Base-by-base conservation (phyloP, 2,888 invertebrate genomes). In the Kryphioiulus occultus region DNA sequence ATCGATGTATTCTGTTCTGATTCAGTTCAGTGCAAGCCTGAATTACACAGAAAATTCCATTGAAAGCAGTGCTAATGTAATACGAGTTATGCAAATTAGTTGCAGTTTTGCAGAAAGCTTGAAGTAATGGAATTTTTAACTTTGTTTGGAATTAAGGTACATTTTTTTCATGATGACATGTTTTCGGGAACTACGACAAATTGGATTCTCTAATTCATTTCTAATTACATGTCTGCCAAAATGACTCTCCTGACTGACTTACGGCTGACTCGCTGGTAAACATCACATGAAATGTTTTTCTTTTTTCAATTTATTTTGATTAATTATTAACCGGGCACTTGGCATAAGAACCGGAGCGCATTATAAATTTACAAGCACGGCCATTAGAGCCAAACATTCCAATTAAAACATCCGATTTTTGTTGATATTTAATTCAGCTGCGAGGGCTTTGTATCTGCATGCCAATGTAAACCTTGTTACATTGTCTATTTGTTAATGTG, bases 291-390 rank as follows among this genome's bases (percentile, higher is more conserved):
- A 59, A 59, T 59, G 59, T 22, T 59, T 59, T 59, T 59, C 59
- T 22, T 59, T 59, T 59, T 59, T 59, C 59, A 59, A 59, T 59
- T 22, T 59, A 59, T 59, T 59, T 59, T n/a, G 59, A 59, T 59
- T 22, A 59, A 59, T 59, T 59, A 59, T 59, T 59, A 22, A 59
- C 22, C 22, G 59, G 22, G 19, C 59, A 59, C 59, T 59, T 59
- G 59, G 59, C 59, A 59, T 59, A 59, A n/a, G 59, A 59, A 22
- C 59, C 59, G 22, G 22, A 22, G 59, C 19, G 17, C 59, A 59
- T 59, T 59, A 59, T 59, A 59, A 59, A 59, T 59, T 59, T 59
- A 59, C 59, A 59, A 59, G 59, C 59, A 59, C 59, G 9, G 22
- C 22, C 59, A 59, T 59, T 59, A 59, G 59, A 59, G 59, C 22